Evolutionary conservation across 2,797 vertebrate genomes (phyloP).

Genomic region (Gymnoscopelus microlampas): DNA sequence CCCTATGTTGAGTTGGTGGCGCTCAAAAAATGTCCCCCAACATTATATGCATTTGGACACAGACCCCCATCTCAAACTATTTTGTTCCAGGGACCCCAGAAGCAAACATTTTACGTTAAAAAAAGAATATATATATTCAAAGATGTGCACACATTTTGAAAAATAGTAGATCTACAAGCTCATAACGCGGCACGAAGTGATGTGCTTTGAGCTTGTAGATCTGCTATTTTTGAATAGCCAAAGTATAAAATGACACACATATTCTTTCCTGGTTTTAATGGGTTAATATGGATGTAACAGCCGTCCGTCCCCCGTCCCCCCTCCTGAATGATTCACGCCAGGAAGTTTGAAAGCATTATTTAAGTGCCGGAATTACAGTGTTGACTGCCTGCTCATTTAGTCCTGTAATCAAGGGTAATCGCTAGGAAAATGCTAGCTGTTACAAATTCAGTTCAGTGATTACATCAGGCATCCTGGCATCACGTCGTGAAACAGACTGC

Average conservation of each 20-base stretch:
- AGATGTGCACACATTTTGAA: no score
- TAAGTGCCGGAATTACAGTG: constrained; percentile 53
- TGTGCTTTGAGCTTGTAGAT: no score
- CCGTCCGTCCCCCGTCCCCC: background rate
- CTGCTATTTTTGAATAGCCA: no score
- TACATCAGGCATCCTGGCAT: constrained; percentile 47
- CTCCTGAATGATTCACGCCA: constrained; percentile 41
- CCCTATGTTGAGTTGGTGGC: no score
- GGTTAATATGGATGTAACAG: constrained; percentile 48
- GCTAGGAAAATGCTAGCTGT: constrained; percentile 37
- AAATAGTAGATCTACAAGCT: no score
- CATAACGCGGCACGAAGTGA: no score
- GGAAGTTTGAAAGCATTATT: constrained; percentile 60
- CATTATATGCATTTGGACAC: background rate
- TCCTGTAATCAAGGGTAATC: constrained; percentile 68
- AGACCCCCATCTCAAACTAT: no score
- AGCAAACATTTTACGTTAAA: no score
- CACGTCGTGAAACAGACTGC: constrained; percentile 45
- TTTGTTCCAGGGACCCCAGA: no score
- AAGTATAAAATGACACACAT: no score
- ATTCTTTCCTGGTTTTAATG: background rate
- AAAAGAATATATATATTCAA: no score
- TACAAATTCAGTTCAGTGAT: constrained; percentile 60
- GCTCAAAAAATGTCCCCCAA: no score
- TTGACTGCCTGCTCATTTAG: constrained; percentile 44